These are phyloP conservation scores for Thyatira batis DNA, from an alignment of 2,888 invertebrate species.

Conservation along the genomic window DNA sequence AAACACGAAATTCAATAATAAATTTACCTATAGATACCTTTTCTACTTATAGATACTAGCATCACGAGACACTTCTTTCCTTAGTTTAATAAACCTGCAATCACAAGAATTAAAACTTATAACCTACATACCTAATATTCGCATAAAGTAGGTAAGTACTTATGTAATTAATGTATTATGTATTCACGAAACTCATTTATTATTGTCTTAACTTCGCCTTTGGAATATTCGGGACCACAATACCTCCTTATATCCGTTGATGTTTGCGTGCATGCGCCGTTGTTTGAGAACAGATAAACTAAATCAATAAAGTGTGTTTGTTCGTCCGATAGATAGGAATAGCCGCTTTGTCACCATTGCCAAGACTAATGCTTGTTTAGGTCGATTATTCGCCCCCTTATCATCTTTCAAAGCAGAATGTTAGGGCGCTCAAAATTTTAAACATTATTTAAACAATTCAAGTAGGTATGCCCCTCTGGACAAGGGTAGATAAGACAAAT, in stretches of 20 bases:
- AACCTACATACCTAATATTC: no score
- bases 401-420: slow-evolving; percentile 25
- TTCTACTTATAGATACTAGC: no score
- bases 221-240: slow-evolving; percentile 10
- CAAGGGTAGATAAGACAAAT: background rate
- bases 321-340: slow-evolving; percentile 52
- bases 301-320: slow-evolving; percentile 72
- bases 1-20: no score
- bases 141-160: no score
- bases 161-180: no score
- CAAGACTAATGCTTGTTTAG: slow-evolving; percentile 57
- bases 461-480: no score
- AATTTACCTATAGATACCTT: no score
- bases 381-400: slow-evolving; percentile 62
- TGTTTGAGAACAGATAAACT: slow-evolving; percentile 71
- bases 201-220: background rate
- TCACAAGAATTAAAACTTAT: no score
- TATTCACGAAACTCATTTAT: no score
- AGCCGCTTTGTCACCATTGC: slow-evolving; percentile 60
- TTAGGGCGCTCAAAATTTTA: background rate
- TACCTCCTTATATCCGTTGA: slow-evolving; percentile 19
- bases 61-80: no score
- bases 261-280: slow-evolving; percentile 36
- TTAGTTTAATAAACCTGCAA: no score
- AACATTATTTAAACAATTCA: background rate